Base-by-base conservation (phyloP, 2,113 vertebrate genomes). In the Tupaia tana region DNA sequence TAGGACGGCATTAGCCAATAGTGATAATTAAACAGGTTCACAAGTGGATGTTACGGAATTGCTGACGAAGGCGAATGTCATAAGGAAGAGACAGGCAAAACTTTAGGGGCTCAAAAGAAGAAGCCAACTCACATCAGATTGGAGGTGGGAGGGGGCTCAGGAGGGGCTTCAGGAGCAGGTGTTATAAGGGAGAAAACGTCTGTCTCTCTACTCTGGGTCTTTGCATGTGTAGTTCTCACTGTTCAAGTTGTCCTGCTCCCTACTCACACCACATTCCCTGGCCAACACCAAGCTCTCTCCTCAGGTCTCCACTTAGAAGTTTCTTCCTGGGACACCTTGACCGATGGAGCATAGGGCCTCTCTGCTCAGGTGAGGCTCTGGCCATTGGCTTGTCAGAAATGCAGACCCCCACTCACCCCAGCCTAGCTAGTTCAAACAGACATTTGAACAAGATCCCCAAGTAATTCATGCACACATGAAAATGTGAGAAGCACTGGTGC, bases 11-110 rank as follows among this genome's bases (percentile, higher is more conserved):
- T 7, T 31, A 88, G 34, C 66, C 64, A 18, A 9, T 6, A 63
- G 43, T 54, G 29, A 90, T 29, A 27, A 71, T 66, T 22, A 69
- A 67, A 52, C 29, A 67, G 71, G 14, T 29, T 86, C 52, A 54
- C 24, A 15, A 0, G 0, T 15, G 59, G 59, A n/a, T 27, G 10
- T 83, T 66, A 58, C 31, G 16, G 29, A 9, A 52, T 13, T 66
- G 15, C 12, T 13, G 20, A 79, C 11, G 27, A 61, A 56, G 34
- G 64, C 25, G 6, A 54, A 24, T 3, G 8, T 1, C 59, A 61
- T 5, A 66, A 24, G 6, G 25, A 84, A 79, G 61, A 78, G 24
- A 27, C 7, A 89, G 74, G 52, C 7, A 13, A 31, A 70, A 31
- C n/a, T 11, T 18, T 20, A 20, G 12, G 29, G n/a, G 16, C 54